Conservation (phyloP, 2,888 invertebrate species). For the Omphaloscelis lunosa region DNA sequence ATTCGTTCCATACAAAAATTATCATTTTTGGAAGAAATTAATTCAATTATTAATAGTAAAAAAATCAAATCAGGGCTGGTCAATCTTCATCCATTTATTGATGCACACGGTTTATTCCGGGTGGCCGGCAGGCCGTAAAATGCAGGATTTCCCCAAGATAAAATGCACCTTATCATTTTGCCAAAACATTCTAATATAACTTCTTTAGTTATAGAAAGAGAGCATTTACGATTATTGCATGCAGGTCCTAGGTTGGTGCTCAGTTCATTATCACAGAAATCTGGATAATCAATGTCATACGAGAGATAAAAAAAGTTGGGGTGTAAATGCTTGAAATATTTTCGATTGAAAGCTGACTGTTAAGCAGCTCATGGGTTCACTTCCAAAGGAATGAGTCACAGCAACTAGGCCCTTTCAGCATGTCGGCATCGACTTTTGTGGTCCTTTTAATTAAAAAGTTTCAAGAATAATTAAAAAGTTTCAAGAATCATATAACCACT, state of each 20-base stretch:
- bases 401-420: background rate
- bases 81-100: background rate
- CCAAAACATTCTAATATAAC: conserved; percentile 1
- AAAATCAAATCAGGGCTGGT: too few relatives aligned
- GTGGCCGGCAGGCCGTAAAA: background rate
- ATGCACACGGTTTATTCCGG: background rate
- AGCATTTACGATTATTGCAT: background rate
- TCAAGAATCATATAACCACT: background rate
- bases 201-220: background rate
- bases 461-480: too few relatives aligned
- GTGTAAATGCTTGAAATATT: background rate
- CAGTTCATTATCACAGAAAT: conserved; percentile 3
- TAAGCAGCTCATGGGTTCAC: conserved; percentile 1
- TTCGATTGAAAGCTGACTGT: background rate
- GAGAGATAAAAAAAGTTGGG: background rate
- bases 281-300: background rate
- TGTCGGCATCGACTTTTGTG: background rate
- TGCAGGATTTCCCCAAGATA: background rate
- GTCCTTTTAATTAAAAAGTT: conserved; percentile 1
- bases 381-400: too few relatives aligned
- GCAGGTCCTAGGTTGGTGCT: background rate
- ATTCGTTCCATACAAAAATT: too few relatives aligned
- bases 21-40: too few relatives aligned
- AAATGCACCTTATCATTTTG: conserved; percentile 3
- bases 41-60: too few relatives aligned